A percentile compares a stretch with the other conserved stretches of the same genome.
These are phyloP conservation scores for Hormaphis cornu DNA, from an alignment of 1,140 invertebrate species.

Conservation along the genomic window DNA sequence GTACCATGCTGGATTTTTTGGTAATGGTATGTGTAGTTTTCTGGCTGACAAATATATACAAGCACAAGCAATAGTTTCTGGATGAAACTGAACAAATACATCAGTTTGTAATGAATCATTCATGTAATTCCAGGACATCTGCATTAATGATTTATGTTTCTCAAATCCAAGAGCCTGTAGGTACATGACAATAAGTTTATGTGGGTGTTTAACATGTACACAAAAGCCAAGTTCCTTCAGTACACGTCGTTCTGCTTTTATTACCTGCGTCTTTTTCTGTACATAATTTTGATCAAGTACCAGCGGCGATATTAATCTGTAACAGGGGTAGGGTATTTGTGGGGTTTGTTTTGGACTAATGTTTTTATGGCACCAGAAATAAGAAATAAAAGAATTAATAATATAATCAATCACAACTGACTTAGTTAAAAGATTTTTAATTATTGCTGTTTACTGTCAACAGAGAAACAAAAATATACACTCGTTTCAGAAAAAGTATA, in stretches of 20 bases:
- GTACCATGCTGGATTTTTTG: constrained; percentile 83
- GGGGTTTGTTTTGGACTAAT: constrained; percentile 21
- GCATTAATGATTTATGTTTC: constrained; percentile 74
- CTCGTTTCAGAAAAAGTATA: no score
- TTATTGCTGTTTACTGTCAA: background rate
- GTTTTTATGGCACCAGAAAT: background rate
- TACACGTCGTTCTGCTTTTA: constrained; percentile 91
- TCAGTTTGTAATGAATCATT: constrained; percentile 95
- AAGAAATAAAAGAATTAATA: background rate
- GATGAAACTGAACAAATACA: constrained; percentile 90
- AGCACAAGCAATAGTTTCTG: constrained; percentile 96
- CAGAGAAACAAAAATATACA: no score
- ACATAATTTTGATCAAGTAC: constrained; percentile 91
- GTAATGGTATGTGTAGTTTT: constrained; percentile 72
- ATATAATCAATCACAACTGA: constrained; percentile 26
- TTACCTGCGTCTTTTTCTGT: constrained; percentile 90
- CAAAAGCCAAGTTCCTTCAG: constrained; percentile 97
- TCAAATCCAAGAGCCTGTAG: constrained; percentile 82
- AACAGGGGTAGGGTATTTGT: constrained; percentile 41
- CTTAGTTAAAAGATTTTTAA: background rate
- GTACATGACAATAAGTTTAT: constrained; percentile 96
- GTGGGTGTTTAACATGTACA: constrained; percentile 98
- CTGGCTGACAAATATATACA: constrained; percentile 93
- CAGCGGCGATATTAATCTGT: constrained; percentile 76
- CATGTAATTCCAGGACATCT: constrained; percentile 98